phyloP scores from a whole-genome alignment of 2,888 invertebrate genomes.

The Hetaerina titia region DNA sequence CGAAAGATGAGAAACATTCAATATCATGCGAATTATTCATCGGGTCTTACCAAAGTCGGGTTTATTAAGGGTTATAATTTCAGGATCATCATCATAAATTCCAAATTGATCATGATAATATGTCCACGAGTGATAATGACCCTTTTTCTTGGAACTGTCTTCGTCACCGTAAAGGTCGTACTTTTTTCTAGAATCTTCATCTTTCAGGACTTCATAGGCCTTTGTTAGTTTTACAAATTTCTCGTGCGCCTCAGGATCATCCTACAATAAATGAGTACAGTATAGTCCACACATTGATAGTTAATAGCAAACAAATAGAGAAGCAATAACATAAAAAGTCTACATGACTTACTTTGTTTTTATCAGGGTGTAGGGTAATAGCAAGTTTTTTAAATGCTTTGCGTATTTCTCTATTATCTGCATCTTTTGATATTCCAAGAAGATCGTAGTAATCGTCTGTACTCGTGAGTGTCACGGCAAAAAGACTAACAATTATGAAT shows the following conservation, averaged over 20 bases:
- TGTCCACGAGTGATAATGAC: constrained; percentile 88
- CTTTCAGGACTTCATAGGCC: constrained; percentile 93
- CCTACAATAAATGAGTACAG: constrained; percentile 78
- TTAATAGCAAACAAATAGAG: not conserved
- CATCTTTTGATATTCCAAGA: constrained; percentile 83
- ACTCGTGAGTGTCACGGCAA: constrained; percentile 36
- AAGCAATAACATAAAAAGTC: not conserved
- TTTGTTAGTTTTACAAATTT: constrained; percentile 88
- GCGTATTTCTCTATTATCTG: constrained; percentile 85
- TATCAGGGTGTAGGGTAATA: constrained; percentile 87
- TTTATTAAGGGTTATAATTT: constrained; percentile 87
- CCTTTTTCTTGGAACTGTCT: constrained; percentile 80
- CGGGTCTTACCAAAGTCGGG: constrained; percentile 85
- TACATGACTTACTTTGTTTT: constrained; percentile 79
- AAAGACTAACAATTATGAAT: not conserved
- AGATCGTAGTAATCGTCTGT: constrained; percentile 83
- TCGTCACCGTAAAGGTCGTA: constrained; percentile 90
- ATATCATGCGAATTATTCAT: not conserved
- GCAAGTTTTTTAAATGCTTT: constrained; percentile 89
- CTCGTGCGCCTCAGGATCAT: constrained; percentile 85
- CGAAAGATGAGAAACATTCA: not conserved
- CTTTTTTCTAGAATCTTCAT: constrained; percentile 86
- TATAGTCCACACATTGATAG: not conserved
- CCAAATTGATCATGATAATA: constrained; percentile 91
- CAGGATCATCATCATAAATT: constrained; percentile 91